Evolutionary conservation across 2,888 invertebrate species (phyloP).

Genomic region (Terebella lapidaria): DNA sequence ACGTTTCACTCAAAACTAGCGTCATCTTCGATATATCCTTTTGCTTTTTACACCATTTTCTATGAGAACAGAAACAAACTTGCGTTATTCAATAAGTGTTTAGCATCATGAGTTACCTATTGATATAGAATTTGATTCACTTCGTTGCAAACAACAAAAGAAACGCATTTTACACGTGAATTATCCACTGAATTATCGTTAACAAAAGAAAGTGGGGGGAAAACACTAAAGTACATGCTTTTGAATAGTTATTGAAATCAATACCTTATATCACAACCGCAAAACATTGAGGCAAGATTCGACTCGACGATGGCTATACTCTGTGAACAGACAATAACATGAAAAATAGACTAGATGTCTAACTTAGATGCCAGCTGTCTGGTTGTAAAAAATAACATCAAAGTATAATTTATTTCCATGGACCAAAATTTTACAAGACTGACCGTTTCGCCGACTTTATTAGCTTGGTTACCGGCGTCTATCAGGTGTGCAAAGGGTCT

Average conservation of each 20-base stretch:
- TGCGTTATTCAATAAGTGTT: background rate
- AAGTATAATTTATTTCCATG: too few species aligned
- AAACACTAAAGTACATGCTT: background rate
- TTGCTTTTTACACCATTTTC: background rate
- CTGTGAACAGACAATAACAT: conserved; percentile 59
- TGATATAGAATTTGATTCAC: too few species aligned
- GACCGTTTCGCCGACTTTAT: conserved; percentile 88
- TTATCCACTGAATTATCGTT: too few species aligned
- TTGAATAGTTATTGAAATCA: conserved; percentile 25
- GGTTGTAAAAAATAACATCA: too few species aligned
- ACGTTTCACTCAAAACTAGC: background rate
- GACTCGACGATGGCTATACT: conserved; percentile 95
- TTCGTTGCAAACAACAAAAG: too few species aligned
- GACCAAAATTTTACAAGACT: conserved; percentile 47
- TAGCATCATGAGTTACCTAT: background rate
- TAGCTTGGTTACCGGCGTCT: conserved; percentile 66
- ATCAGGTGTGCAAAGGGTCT: conserved; percentile 94
- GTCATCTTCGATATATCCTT: background rate
- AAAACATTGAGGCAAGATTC: conserved; percentile 69
- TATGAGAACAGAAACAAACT: too few species aligned
- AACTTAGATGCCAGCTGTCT: too few species aligned
- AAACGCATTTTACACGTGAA: too few species aligned
- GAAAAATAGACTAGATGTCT: background rate
- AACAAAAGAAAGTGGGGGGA: too few species aligned
- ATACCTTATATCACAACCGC: conserved; percentile 3